Evolutionary conservation across 2,888 invertebrate species (phyloP).

Genomic region (Napeogenes inachia): DNA sequence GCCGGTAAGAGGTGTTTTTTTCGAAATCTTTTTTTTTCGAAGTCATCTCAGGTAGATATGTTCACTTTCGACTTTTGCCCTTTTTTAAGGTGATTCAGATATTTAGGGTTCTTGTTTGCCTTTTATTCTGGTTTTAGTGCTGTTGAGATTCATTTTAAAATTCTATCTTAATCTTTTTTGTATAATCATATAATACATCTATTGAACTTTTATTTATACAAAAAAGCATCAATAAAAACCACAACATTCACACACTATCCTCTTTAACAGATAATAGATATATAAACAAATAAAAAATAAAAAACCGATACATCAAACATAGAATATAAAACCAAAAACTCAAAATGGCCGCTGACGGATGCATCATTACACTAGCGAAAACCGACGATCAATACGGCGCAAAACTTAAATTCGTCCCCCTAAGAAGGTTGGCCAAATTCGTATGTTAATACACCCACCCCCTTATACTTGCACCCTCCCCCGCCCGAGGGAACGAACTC

Average conservation of each 20-base stretch:
- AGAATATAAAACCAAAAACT: conserved; percentile 7
- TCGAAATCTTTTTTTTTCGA: conserved; percentile 16
- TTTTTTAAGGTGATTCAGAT: not conserved
- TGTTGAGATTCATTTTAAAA: too few species aligned
- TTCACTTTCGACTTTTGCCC: not conserved
- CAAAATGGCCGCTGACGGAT: conserved; percentile 30
- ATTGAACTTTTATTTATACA: too few species aligned
- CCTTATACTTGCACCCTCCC: conserved; percentile 42
- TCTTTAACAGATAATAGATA: not conserved
- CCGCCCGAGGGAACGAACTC: conserved; percentile 64
- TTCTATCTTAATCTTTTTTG: too few species aligned
- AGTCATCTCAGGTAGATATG: conserved; percentile 9
- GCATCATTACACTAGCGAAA: conserved; percentile 50
- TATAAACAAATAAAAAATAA: not conserved
- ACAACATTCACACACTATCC: not conserved
- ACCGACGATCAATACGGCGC: conserved; percentile 68
- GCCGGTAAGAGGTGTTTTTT: conserved; percentile 32
- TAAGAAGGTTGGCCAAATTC: conserved; percentile 73
- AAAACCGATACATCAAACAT: conserved; percentile 11
- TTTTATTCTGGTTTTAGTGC: too few species aligned
- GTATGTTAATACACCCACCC: conserved; percentile 69
- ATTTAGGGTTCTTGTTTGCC: not conserved
- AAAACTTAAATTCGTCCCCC: conserved; percentile 74
- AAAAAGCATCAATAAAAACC: too few species aligned
- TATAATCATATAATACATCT: too few species aligned